Conservation (phyloP, 2,888 invertebrate genomes). For the Drosophila mayaguana region DNA sequence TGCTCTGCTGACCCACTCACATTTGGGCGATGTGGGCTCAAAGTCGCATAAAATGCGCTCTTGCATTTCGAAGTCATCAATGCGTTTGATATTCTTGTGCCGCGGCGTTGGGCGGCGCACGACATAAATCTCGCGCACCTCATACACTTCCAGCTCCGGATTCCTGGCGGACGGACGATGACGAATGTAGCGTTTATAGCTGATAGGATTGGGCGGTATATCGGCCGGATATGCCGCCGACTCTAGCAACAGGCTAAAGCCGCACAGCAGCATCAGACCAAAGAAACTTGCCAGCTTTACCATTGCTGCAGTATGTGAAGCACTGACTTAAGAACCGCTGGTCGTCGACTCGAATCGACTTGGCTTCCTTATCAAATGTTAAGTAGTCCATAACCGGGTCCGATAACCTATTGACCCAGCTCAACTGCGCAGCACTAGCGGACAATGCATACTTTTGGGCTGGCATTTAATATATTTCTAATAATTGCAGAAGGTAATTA, state of each 20-base stretch:
- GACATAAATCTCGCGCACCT: constrained; percentile 66
- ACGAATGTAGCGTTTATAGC: constrained; percentile 59
- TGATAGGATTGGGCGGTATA: constrained; percentile 32
- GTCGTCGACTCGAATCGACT: neutral
- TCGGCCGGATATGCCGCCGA: constrained; percentile 21
- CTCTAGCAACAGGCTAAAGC: constrained; percentile 11
- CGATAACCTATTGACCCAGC: constrained; percentile 21
- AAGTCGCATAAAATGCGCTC: constrained; percentile 73
- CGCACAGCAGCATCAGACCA: constrained; percentile 21
- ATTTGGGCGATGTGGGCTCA: constrained; percentile 58
- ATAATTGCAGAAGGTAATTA: too few species aligned
- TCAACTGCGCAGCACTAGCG: neutral
- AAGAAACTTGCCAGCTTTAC: constrained; percentile 3
- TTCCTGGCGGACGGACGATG: constrained; percentile 43
- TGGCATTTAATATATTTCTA: neutral
- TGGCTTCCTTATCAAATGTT: neutral
- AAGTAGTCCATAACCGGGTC: neutral
- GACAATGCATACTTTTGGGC: constrained; percentile 59
- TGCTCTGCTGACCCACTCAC: constrained; percentile 50
- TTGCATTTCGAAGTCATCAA: constrained; percentile 67
- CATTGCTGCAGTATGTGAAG: constrained; percentile 21
- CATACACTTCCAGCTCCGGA: constrained; percentile 55
- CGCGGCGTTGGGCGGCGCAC: constrained; percentile 40
- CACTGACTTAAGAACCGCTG: constrained; percentile 9
- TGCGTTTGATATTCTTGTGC: constrained; percentile 10